Evolutionary conservation across 2,888 invertebrate species (phyloP), one percentile per base, ranked within the genome.

Genomic region (Watsonalla cultraria): DNA sequence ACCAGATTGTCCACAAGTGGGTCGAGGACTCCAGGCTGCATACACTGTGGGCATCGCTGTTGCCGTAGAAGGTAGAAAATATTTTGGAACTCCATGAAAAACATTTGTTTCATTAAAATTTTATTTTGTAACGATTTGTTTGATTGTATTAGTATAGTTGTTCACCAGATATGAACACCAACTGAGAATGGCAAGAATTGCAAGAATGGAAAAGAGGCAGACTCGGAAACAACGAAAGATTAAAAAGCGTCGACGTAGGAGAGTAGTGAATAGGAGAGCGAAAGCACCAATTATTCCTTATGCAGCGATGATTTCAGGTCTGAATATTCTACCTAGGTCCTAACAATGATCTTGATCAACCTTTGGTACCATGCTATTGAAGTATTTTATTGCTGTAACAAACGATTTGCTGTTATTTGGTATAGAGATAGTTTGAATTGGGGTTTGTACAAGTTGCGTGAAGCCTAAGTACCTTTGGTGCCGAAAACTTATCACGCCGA

Each of bases 11-110:
- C 81, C 2, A 69, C 75, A 5, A 51, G 57, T 51, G 57, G 62
- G 0, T 66, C 64, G 7, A 55, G 58, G 11, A 57, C 58, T 1
- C 61, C 60, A 0, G 57, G 58, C 0, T 84, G 83, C 56, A 56
- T 58, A 37, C 68, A 74, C 54, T 86, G 86, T 55, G 80, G 84
- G 14, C 81, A 82, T 55, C 79, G 78, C 2, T 79, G 80, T 62
- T 81, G 81, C 55, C 71, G 71, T 53, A 71, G 79, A 80, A 84
- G 86, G 85, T 86, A 85, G 81, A 70, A 51, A 54, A 59, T 54
- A 54, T 61, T 62, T 53, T 66, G 51, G 60, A 56, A 55, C 60
- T 62, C 11, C n/a, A 61, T 62, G 54, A 62, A 60, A 62, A 61
- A 58, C 64, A 54, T 53, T 45, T 61, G 62, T 56, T 59, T 48